Evolutionary conservation across 1,140 invertebrate genomes (phyloP).

Genomic region (Druon quercuslanigerum): DNA sequence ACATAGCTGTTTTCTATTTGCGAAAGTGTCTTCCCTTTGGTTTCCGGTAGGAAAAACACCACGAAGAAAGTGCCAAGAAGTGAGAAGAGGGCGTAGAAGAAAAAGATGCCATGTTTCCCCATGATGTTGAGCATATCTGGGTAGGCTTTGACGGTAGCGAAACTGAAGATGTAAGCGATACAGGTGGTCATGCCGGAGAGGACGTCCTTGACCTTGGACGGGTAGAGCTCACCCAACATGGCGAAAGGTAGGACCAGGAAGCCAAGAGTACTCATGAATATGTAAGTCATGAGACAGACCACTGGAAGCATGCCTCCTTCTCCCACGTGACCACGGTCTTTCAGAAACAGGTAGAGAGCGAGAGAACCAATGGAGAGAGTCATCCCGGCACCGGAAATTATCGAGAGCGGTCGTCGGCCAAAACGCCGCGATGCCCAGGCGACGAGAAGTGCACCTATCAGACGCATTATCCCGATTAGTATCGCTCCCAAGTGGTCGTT

Average conservation of each 20-base stretch:
- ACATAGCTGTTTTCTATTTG: constrained; percentile 81
- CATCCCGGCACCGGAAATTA: constrained; percentile 80
- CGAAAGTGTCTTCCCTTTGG: constrained; percentile 84
- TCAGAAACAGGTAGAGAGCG: constrained; percentile 72
- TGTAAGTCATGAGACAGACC: constrained; percentile 77
- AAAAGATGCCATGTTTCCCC: constrained; percentile 81
- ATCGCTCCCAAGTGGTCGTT: constrained; percentile 78
- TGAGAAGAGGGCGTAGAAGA: constrained; percentile 82
- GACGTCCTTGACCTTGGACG: constrained; percentile 80
- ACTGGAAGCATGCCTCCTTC: constrained; percentile 71
- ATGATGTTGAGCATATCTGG: constrained; percentile 77
- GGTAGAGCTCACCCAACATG: constrained; percentile 85
- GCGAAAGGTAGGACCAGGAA: constrained; percentile 83
- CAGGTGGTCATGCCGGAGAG: constrained; percentile 81
- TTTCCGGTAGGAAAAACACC: constrained; percentile 85
- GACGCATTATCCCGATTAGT: constrained; percentile 77
- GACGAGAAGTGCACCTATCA: constrained; percentile 76
- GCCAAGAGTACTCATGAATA: constrained; percentile 79
- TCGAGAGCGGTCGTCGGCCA: constrained; percentile 77
- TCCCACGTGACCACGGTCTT: constrained; percentile 56
- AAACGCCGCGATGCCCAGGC: constrained; percentile 76
- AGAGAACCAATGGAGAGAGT: constrained; percentile 77
- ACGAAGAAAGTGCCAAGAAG: constrained; percentile 83
- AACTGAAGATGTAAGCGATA: constrained; percentile 83
- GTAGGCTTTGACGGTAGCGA: constrained; percentile 85